These are phyloP conservation scores for Epinephelus lanceolatus DNA, from an alignment of 2,113 vertebrate species.

Conservation along the genomic window DNA sequence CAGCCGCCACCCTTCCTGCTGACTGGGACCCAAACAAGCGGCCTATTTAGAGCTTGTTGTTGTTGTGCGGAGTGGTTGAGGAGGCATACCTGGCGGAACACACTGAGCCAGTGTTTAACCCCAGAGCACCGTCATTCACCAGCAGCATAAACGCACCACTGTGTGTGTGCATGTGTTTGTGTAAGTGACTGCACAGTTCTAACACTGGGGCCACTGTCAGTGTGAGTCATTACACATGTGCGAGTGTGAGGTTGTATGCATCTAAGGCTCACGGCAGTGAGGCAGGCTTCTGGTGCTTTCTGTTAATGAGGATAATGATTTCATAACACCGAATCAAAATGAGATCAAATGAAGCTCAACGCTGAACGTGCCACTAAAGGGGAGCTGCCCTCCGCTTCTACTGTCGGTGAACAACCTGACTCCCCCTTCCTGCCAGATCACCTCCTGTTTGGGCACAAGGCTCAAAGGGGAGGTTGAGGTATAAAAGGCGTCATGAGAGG, in stretches of 20 bases:
- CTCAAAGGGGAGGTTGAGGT: neutral
- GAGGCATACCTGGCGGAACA: conserved; percentile 71
- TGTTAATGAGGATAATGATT: conserved; percentile 50
- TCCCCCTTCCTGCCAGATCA: neutral
- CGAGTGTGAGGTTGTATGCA: conserved; percentile 1
- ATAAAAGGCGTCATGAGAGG: neutral
- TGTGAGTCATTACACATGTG: conserved; percentile 8
- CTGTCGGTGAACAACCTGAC: neutral
- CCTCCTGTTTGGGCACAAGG: conserved; percentile 2
- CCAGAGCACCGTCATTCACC: conserved; percentile 52
- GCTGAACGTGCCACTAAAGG: conserved; percentile 13
- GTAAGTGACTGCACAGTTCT: conserved; percentile 27
- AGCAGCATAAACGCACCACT: conserved; percentile 67
- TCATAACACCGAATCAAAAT: conserved; percentile 47
- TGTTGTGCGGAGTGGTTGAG: conserved; percentile 50
- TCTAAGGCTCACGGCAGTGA: conserved; percentile 11
- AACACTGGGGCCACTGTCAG: conserved; percentile 71
- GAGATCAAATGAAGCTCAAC: conserved; percentile 27
- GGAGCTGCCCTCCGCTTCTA: conserved; percentile 3
- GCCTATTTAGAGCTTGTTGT: conserved; percentile 71
- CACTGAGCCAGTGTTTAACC: conserved; percentile 78
- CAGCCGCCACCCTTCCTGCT: conserved; percentile 50
- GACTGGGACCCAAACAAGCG: conserved; percentile 55
- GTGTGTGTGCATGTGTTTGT: conserved; percentile 53
- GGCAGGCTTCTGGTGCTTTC: conserved; percentile 30